phyloP scores from a whole-genome alignment of 1,140 invertebrate species.

The Cyclina sinensis region DNA sequence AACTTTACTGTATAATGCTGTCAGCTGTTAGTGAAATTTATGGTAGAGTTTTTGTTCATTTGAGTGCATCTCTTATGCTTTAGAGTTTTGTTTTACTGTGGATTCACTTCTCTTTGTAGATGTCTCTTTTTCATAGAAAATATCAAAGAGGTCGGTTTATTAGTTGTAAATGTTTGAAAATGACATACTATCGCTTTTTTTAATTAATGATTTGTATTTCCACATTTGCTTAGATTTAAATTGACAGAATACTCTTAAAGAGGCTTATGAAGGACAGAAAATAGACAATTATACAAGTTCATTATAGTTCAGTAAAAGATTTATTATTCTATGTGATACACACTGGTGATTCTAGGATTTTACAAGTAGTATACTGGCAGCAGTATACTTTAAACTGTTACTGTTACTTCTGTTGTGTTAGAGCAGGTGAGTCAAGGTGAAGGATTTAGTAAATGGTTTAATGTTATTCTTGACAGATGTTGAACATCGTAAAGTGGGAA shows the following conservation, averaged over 20 bases:
- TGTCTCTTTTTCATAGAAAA: too few species aligned
- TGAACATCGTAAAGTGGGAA: neutral
- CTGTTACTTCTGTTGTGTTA: neutral
- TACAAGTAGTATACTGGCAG: neutral
- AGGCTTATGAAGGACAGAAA: too few species aligned
- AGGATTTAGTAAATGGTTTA: neutral
- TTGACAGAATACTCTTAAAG: too few species aligned
- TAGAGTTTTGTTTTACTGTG: too few species aligned
- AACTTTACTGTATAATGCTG: too few species aligned
- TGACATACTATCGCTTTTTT: neutral
- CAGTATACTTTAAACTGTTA: slow-evolving; percentile 14
- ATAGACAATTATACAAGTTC: neutral
- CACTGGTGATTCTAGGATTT: neutral
- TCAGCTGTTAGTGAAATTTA: too few species aligned
- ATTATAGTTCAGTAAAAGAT: neutral
- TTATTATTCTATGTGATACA: neutral
- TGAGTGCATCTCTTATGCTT: too few species aligned
- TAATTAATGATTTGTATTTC: neutral
- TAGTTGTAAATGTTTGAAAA: neutral
- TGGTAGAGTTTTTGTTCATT: too few species aligned
- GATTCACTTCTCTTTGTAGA: too few species aligned
- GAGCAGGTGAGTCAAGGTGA: neutral
- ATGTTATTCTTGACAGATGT: neutral
- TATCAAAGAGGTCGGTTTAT: too few species aligned
- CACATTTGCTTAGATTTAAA: neutral